phyloP scores from a whole-genome alignment of 2,888 invertebrate genomes.

The Nectonema munidae region DNA sequence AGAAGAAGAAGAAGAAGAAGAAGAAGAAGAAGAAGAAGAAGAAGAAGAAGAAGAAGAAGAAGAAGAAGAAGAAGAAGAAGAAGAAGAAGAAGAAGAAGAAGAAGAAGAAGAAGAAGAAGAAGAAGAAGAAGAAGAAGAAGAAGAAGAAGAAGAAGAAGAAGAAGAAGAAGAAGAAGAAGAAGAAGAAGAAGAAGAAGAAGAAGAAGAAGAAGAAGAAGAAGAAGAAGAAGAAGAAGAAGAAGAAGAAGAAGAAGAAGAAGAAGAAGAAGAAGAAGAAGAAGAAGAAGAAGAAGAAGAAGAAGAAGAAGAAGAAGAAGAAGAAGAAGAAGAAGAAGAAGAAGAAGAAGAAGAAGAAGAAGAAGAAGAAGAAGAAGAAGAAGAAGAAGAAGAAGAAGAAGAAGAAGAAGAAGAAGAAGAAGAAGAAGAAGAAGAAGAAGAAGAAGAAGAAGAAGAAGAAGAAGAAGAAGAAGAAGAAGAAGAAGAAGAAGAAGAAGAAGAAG shows the following conservation, averaged over 20 bases:
- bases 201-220: slow-evolving; percentile 5
- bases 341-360: slow-evolving; percentile 5
- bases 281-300: slow-evolving; percentile 5
- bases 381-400: slow-evolving; percentile 5
- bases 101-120: slow-evolving; percentile 5
- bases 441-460: slow-evolving; percentile 5
- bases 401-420: slow-evolving; percentile 5
- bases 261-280: slow-evolving; percentile 5
- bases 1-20: slow-evolving; percentile 5
- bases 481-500: slow-evolving; percentile 5
- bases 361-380: slow-evolving; percentile 5
- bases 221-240: slow-evolving; percentile 5
- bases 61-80: slow-evolving; percentile 5
- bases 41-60: slow-evolving; percentile 5
- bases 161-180: slow-evolving; percentile 5
- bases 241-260: slow-evolving; percentile 5
- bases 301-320: slow-evolving; percentile 5
- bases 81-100: slow-evolving; percentile 5
- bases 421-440: slow-evolving; percentile 5
- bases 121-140: slow-evolving; percentile 5
- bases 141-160: slow-evolving; percentile 5
- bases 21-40: slow-evolving; percentile 5
- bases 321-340: slow-evolving; percentile 5
- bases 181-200: slow-evolving; percentile 5
- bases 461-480: slow-evolving; percentile 5